These are phyloP conservation scores for Lepidotrigona ventralis DNA, from an alignment of 1,140 invertebrate species.

Conservation along the genomic window DNA sequence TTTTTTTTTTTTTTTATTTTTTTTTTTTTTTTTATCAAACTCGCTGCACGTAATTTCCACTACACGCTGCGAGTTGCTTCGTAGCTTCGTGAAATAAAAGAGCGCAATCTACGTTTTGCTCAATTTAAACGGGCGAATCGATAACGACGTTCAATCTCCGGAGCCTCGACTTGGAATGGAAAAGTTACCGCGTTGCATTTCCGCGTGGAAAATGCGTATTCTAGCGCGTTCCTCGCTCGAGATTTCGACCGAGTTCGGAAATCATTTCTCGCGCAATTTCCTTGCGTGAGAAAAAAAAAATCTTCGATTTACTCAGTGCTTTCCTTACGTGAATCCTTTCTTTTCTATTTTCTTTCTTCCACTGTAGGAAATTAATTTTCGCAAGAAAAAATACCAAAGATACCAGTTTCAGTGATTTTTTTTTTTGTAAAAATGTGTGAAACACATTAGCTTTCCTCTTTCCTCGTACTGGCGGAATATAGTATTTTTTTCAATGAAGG, in stretches of 20 bases:
- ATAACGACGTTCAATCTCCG: constrained; percentile 16
- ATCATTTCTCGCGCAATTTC: neutral
- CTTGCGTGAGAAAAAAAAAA: neutral
- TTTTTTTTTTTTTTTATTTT: neutral
- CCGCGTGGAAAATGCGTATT: neutral
- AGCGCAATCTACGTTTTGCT: neutral
- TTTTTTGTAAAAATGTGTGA: no score
- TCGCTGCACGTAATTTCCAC: neutral
- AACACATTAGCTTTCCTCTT: no score
- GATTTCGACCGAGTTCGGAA: constrained; percentile 3
- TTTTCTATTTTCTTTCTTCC: no score
- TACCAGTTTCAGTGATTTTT: no score
- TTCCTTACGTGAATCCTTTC: no score
- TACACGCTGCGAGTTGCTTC: neutral
- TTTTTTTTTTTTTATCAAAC: neutral
- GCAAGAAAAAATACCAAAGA: no score
- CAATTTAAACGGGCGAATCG: constrained; percentile 3
- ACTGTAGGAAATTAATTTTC: no score
- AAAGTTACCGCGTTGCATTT: constrained; percentile 14
- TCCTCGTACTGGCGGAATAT: no score
- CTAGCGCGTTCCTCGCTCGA: neutral
- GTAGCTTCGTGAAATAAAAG: neutral
- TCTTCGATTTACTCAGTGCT: neutral
- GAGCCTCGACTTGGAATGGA: constrained; percentile 19
- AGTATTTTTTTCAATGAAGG: no score